Percentiles rank a stretch among this genome's conserved stretches.
These are phyloP conservation scores for Mesoclemmys tuberculata DNA, from an alignment of 2,113 vertebrate species.

Conservation along the genomic window DNA sequence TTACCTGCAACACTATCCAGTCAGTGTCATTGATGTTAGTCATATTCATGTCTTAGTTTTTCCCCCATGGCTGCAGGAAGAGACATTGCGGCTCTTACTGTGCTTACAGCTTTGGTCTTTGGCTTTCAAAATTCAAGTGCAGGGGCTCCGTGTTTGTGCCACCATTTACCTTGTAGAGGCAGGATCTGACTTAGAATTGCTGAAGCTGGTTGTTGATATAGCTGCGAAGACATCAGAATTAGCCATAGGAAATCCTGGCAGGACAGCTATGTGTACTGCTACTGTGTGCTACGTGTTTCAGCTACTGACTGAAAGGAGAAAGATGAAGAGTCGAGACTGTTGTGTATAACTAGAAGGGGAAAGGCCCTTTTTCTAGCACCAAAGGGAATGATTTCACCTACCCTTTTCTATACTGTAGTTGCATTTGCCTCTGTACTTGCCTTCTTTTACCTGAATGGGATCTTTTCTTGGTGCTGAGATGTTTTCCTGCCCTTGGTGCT, in stretches of 20 bases:
- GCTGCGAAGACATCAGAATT: background rate
- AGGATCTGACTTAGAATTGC: background rate
- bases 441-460: background rate
- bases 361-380: background rate
- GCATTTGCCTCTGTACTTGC: background rate
- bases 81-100: background rate
- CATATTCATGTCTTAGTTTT: background rate
- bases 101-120: background rate
- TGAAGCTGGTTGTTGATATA: background rate
- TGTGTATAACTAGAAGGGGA: background rate
- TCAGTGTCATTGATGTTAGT: background rate
- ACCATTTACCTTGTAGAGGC: background rate
- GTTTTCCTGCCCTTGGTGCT: background rate
- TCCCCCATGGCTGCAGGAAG: background rate
- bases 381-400: background rate
- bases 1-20: too few relatives aligned
- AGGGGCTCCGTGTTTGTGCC: background rate
- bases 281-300: too few relatives aligned
- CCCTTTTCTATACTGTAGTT: background rate
- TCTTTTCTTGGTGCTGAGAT: background rate
- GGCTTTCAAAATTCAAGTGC: background rate
- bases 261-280: fast-evolving
- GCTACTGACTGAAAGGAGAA: background rate
- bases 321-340: background rate
- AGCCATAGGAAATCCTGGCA: background rate